Evolutionary conservation across 2,797 vertebrate genomes (phyloP).

Genomic region (Pipistrellus pygmaeus): DNA sequence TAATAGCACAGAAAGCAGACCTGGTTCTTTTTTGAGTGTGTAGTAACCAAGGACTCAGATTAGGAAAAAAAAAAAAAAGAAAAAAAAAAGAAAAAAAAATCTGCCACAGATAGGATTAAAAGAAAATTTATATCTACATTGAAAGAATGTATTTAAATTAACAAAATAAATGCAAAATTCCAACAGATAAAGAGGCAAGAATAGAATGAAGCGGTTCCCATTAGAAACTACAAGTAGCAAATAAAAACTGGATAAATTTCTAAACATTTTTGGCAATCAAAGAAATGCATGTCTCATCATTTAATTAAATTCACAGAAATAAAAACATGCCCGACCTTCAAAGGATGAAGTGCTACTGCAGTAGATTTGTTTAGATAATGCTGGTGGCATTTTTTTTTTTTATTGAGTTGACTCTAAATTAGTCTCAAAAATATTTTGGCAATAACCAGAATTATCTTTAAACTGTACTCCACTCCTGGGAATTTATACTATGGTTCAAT

Average conservation of each 20-base stretch:
- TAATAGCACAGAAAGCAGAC: neutral
- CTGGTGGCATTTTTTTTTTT: neutral
- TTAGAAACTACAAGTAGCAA: neutral
- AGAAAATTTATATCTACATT: neutral
- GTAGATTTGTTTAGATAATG: neutral
- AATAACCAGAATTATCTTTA: conserved; percentile 59
- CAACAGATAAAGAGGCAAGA: neutral
- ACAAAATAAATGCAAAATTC: conserved; percentile 12
- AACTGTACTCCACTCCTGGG: conserved; percentile 4
- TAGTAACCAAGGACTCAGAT: conserved; percentile 3
- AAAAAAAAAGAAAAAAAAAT: neutral
- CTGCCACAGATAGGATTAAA: neutral
- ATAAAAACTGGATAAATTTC: conserved; percentile 40
- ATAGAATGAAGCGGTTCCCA: neutral
- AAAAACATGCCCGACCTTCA: neutral
- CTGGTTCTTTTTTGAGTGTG: neutral
- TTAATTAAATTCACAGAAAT: conserved; percentile 55
- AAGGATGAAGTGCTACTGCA: neutral
- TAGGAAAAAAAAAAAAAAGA: neutral
- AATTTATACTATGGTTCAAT: conserved; percentile 26
- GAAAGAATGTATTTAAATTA: conserved; percentile 43
- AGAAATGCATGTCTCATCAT: neutral
- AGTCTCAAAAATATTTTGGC: conserved; percentile 53
- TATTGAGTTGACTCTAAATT: conserved; percentile 34
- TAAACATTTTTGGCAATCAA: conserved; percentile 8